Evolutionary conservation across 2,113 vertebrate genomes (phyloP).

Genomic region (Cyanoliseus patagonus): DNA sequence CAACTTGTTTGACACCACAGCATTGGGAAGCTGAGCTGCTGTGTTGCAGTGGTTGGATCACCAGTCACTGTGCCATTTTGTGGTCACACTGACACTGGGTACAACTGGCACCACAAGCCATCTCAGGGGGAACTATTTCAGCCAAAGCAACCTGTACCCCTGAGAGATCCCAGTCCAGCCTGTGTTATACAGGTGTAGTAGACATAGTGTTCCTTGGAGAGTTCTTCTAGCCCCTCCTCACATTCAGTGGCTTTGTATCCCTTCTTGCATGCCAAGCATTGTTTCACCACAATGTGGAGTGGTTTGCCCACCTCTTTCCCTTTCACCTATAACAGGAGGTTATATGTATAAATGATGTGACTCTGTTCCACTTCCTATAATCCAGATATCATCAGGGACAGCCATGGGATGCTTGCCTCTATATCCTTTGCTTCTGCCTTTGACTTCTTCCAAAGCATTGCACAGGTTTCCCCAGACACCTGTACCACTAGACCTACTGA

Average conservation of each 20-base stretch:
- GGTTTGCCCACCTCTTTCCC: not conserved
- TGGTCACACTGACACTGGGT: not conserved
- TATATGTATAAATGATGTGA: not conserved
- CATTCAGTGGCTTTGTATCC: not conserved
- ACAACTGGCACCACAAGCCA: not conserved
- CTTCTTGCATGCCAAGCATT: not conserved
- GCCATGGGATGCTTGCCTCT: not conserved
- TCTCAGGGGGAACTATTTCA: not conserved
- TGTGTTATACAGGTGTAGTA: not conserved
- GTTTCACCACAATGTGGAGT: rapidly evolving
- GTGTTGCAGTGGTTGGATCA: not conserved
- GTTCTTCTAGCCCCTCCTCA: not conserved
- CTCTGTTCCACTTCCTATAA: not conserved
- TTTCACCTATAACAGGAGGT: not conserved
- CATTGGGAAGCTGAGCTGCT: not conserved
- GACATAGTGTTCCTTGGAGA: not conserved
- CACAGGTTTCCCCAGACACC: not conserved
- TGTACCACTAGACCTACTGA: not conserved
- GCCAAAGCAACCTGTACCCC: not conserved
- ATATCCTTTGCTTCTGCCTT: not conserved
- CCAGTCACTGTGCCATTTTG: rapidly evolving
- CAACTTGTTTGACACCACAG: not conserved
- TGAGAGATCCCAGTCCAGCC: not conserved
- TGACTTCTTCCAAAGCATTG: not conserved
- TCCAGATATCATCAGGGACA: not conserved